Evolutionary conservation across 2,797 vertebrate species (phyloP).

Genomic region (Parotocinclus haroldoi): DNA sequence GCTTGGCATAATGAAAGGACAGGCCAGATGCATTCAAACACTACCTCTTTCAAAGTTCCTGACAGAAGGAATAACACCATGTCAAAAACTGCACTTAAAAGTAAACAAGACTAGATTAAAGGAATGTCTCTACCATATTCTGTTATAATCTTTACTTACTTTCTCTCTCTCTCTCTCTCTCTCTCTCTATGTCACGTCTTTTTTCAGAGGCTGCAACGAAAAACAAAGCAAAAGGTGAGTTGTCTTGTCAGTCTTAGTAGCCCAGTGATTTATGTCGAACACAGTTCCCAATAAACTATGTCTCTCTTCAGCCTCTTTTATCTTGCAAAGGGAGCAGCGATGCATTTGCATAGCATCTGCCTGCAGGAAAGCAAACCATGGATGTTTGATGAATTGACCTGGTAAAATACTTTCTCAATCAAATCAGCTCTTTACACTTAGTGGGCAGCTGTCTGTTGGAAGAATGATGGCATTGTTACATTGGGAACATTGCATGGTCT

Average conservation of each 20-base stretch:
- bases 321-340: constrained; percentile 60
- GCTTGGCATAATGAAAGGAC: constrained; percentile 47
- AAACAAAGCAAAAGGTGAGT: constrained; percentile 97
- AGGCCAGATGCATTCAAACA: constrained; percentile 40
- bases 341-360: constrained; percentile 65
- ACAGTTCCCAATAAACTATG: constrained; percentile 69
- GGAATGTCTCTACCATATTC: constrained; percentile 39
- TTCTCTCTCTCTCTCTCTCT: constrained; percentile 72
- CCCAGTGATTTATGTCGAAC: constrained; percentile 72
- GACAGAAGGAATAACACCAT: constrained; percentile 24
- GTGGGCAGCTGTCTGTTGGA: background rate
- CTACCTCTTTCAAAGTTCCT: constrained; percentile 34
- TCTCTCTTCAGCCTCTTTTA: constrained; percentile 60
- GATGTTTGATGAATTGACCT: constrained; percentile 45
- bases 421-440: constrained; percentile 5
- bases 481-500: no score
- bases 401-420: constrained; percentile 47
- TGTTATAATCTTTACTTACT: constrained; percentile 66
- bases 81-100: constrained; percentile 20
- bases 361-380: constrained; percentile 46
- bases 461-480: background rate
- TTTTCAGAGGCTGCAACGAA: constrained; percentile 91
- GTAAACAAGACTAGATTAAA: constrained; percentile 40
- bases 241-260: constrained; percentile 72
- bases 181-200: constrained; percentile 67